phyloP scores from a whole-genome alignment of 2,113 vertebrate species.

The Cyprinus carpio region DNA sequence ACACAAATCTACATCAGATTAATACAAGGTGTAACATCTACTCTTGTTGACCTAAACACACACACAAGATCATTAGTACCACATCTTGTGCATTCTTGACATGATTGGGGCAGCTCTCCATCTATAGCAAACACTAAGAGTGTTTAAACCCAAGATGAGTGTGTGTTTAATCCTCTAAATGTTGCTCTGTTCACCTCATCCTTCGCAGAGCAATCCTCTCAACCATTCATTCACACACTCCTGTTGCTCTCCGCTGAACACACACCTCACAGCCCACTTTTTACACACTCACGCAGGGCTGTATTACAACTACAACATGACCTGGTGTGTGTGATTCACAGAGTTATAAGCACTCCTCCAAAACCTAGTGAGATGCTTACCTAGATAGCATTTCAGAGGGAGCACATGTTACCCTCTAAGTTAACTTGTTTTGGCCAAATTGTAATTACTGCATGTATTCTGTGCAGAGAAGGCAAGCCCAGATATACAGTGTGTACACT shows the following conservation, averaged over 20 bases:
- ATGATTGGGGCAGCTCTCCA: slow-evolving; percentile 27
- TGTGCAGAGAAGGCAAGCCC: background rate
- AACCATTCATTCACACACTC: slow-evolving; percentile 51
- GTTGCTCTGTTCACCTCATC: slow-evolving; percentile 32
- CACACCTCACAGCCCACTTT: slow-evolving; percentile 30
- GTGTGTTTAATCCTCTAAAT: slow-evolving; percentile 39
- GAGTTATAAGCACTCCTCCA: background rate
- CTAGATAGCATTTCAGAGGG: background rate
- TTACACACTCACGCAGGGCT: slow-evolving; percentile 42
- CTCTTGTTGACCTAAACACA: slow-evolving; percentile 16
- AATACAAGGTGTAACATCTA: background rate
- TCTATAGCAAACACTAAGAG: slow-evolving; percentile 28
- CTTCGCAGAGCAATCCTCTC: slow-evolving; percentile 15
- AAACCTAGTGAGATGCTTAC: background rate
- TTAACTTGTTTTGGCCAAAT: background rate
- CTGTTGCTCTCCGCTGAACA: slow-evolving; percentile 46
- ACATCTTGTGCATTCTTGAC: background rate
- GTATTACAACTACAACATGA: slow-evolving; percentile 21
- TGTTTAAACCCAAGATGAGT: slow-evolving; percentile 23
- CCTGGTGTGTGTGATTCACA: slow-evolving; percentile 25
- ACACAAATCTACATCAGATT: slow-evolving; percentile 8
- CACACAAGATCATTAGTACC: background rate
- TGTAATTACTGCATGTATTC: background rate
- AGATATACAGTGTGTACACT: background rate
- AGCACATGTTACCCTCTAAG: background rate